Evolutionary conservation across 2,797 vertebrate species (phyloP).

Genomic region (Phoeniculus purpureus): DNA sequence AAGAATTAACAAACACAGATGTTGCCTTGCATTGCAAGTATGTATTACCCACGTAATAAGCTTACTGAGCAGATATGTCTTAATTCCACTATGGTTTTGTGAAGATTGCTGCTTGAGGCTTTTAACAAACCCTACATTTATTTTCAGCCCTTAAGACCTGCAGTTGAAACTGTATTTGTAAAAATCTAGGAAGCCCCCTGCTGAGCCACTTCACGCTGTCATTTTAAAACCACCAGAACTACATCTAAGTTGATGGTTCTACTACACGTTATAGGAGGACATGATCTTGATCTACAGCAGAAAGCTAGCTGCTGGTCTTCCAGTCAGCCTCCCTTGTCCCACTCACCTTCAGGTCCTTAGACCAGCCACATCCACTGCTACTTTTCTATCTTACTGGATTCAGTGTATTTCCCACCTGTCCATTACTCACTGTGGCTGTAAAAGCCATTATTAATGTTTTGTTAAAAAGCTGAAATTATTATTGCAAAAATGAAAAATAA

Average conservation of each 20-base stretch:
- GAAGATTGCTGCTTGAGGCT: background rate
- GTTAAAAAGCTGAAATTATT: background rate
- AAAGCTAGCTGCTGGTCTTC: background rate
- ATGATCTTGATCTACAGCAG: background rate
- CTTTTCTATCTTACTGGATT: background rate
- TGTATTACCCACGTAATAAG: background rate
- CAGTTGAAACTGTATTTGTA: background rate
- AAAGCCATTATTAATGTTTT: background rate
- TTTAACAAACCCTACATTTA: background rate
- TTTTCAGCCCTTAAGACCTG: background rate
- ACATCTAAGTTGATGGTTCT: background rate
- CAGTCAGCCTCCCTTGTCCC: background rate
- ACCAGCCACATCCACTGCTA: background rate
- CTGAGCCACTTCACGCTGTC: background rate
- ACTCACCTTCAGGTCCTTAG: background rate
- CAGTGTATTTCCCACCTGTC: background rate
- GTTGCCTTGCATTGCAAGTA: background rate
- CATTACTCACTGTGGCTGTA: background rate
- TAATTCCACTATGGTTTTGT: background rate
- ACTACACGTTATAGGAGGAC: background rate
- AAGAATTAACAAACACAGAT: background rate
- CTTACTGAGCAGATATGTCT: background rate
- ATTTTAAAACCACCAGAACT: background rate
- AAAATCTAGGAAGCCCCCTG: background rate
- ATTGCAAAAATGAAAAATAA: background rate